phyloP scores from a whole-genome alignment of 2,888 invertebrate genomes.

The Clunio marinus region DNA sequence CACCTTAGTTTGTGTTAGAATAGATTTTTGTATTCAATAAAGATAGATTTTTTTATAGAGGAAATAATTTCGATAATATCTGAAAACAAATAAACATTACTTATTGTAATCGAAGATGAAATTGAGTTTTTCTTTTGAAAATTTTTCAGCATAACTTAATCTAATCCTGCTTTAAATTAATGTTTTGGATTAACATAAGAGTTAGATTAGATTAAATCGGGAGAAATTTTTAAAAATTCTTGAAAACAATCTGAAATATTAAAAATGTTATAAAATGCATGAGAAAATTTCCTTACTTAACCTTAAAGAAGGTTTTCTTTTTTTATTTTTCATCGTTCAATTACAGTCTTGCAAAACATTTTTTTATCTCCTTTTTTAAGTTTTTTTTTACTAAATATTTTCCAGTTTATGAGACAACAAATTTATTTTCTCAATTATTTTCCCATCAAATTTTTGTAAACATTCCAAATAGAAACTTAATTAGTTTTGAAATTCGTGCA shows the following conservation, averaged over 20 bases:
- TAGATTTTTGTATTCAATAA: background rate
- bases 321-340: constrained; percentile 13
- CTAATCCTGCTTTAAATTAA: too few relatives aligned
- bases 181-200: too few relatives aligned
- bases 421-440: too few relatives aligned
- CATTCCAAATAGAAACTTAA: background rate
- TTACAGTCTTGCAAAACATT: constrained; percentile 26
- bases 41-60: background rate
- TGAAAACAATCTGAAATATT: background rate
- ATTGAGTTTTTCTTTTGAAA: too few relatives aligned
- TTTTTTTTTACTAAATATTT: background rate
- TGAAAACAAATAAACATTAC: too few relatives aligned
- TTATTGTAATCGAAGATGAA: too few relatives aligned
- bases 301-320: constrained; percentile 6
- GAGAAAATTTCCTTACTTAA: background rate
- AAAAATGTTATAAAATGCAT: background rate
- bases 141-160: too few relatives aligned
- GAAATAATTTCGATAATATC: too few relatives aligned
- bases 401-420: background rate
- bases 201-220: too few relatives aligned
- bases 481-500: background rate
- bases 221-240: too few relatives aligned
- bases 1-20: background rate
- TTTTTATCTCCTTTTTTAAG: background rate
- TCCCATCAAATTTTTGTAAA: background rate